phyloP scores from a whole-genome alignment of 1,140 invertebrate species.

The Ceratina australensis region DNA sequence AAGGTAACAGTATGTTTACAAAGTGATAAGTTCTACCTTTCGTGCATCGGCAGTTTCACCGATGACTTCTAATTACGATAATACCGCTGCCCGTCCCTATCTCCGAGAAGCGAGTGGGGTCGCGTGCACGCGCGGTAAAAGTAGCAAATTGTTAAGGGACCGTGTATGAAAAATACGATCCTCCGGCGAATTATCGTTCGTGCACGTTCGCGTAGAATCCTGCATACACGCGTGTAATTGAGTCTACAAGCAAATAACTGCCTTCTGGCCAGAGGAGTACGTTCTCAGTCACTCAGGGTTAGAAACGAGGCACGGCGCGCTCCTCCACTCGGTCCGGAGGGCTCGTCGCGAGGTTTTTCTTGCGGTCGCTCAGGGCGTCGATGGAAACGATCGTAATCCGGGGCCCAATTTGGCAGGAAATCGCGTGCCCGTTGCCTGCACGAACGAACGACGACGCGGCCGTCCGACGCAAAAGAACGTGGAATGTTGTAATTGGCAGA shows the following conservation, averaged over 20 bases:
- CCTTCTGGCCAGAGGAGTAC: background rate
- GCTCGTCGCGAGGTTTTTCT: slow-evolving; percentile 12
- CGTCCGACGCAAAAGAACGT: slow-evolving; percentile 47
- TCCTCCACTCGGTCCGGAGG: background rate
- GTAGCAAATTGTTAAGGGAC: slow-evolving; percentile 26
- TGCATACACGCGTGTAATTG: slow-evolving; percentile 45
- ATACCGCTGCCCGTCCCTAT: background rate
- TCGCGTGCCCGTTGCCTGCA: slow-evolving; percentile 64
- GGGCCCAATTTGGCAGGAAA: slow-evolving; percentile 67
- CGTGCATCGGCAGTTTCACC: slow-evolving; percentile 14
- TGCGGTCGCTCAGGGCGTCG: slow-evolving; percentile 54
- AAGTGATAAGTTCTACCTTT: slow-evolving; percentile 27
- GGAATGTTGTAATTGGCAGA: slow-evolving; percentile 75
- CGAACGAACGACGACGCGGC: slow-evolving; percentile 42
- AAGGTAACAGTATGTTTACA: background rate
- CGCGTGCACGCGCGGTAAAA: slow-evolving; percentile 39
- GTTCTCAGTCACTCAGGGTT: slow-evolving; percentile 18
- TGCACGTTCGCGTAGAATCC: slow-evolving; percentile 51
- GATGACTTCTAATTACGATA: slow-evolving; percentile 40
- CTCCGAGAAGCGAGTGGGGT: background rate
- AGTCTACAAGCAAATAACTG: slow-evolving; percentile 49
- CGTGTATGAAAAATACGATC: slow-evolving; percentile 7
- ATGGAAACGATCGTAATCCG: slow-evolving; percentile 61
- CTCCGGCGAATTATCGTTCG: slow-evolving; percentile 42
- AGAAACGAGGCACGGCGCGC: slow-evolving; percentile 52